phyloP scores from a whole-genome alignment of 2,797 vertebrate species.

The Tamandua tetradactyla region DNA sequence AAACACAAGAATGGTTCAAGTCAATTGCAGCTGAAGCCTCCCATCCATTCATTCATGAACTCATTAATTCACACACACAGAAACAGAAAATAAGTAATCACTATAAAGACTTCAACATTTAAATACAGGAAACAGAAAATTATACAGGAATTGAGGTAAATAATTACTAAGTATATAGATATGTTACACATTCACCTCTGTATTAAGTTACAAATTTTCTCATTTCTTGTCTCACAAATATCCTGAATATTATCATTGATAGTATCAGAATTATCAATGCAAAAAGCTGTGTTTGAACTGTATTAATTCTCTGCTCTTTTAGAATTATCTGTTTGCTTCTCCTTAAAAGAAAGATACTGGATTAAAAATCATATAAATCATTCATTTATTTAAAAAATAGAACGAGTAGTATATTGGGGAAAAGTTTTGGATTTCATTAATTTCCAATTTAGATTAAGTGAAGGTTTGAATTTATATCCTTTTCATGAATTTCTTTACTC shows the following conservation, averaged over 20 bases:
- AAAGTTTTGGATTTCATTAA: not conserved
- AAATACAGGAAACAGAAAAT: not conserved
- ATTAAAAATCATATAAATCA: not conserved
- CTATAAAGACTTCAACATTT: not conserved
- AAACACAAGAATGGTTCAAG: not conserved
- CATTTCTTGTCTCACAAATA: not conserved
- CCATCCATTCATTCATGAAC: not conserved
- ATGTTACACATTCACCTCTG: not conserved
- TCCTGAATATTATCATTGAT: not conserved
- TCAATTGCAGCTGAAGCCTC: not conserved
- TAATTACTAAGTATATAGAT: not conserved
- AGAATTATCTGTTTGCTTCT: not conserved
- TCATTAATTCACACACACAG: not conserved
- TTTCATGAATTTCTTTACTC: not conserved
- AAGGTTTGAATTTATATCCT: not conserved
- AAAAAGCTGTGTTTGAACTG: not conserved
- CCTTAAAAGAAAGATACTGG: not conserved
- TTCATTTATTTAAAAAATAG: conserved; percentile 4
- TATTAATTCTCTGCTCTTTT: not conserved
- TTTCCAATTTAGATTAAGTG: not conserved
- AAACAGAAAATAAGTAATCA: not conserved
- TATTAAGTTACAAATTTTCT: not conserved
- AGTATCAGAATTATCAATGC: not conserved
- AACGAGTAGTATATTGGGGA: not conserved
- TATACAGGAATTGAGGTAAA: not conserved